A percentile compares a stretch with the other conserved stretches of the same genome.
Conservation (phyloP, 2,888 invertebrate species). For the Tridacna gigas region DNA sequence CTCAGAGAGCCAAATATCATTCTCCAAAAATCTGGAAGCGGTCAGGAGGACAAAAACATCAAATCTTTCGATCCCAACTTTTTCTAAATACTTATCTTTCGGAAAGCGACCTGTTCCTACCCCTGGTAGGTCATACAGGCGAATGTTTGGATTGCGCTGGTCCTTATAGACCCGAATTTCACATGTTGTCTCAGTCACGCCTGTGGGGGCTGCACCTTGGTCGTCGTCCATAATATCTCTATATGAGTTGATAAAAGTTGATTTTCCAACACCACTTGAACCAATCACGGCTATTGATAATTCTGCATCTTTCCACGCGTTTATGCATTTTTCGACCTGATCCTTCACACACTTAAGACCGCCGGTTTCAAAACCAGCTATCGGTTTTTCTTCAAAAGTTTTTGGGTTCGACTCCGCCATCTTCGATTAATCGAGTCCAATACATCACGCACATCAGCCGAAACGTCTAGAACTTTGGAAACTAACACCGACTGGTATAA, state of each 20-base stretch:
- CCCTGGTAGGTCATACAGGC: neutral
- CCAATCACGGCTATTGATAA: neutral
- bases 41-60: neutral
- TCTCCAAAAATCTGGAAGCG: neutral
- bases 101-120: neutral
- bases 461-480: too few species aligned
- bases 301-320: neutral
- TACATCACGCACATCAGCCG: too few species aligned
- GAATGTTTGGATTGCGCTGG: neutral
- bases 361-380: too few species aligned
- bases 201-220: neutral
- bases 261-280: neutral
- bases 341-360: too few species aligned
- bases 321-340: too few species aligned
- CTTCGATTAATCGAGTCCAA: too few species aligned
- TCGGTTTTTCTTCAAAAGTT: too few species aligned
- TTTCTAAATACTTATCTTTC: neutral
- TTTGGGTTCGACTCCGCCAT: too few species aligned
- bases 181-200: neutral
- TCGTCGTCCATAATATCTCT: neutral
- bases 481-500: too few species aligned
- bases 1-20: neutral
- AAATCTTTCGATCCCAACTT: neutral
- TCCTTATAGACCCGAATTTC: neutral
- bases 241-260: too few species aligned